phyloP scores from a whole-genome alignment of 92 coral and sea anemone species.

The Bergia sp. region DNA sequence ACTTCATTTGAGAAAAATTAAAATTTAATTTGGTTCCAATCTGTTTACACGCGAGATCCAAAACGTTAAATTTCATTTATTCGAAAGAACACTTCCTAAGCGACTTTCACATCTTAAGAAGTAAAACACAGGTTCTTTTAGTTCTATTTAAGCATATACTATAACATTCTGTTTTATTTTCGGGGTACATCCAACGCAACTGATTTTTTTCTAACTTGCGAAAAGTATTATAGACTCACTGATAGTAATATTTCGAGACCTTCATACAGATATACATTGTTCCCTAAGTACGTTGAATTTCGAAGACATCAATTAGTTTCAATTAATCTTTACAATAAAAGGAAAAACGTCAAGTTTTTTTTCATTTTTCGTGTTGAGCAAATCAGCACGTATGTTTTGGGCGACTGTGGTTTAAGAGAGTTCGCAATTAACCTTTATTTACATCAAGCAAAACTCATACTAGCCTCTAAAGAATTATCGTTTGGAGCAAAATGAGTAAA shows the following conservation, averaged over 20 bases:
- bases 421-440: conserved; percentile 81
- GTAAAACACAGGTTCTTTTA: neutral
- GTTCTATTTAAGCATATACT: neutral
- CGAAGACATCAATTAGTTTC: conserved; percentile 91
- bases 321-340: conserved; percentile 92
- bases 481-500: conserved; percentile 66
- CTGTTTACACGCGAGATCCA: conserved; percentile 72
- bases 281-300: conserved; percentile 87
- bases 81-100: conserved; percentile 44
- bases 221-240: neutral
- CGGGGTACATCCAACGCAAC: no score
- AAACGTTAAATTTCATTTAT: conserved; percentile 65
- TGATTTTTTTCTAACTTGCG: neutral
- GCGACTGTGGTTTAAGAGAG: conserved; percentile 71
- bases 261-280: conserved; percentile 55
- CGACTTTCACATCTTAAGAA: conserved; percentile 36
- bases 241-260: conserved; percentile 60
- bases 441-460: conserved; percentile 59
- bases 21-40: conserved; percentile 69
- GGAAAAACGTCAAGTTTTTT: conserved; percentile 83
- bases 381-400: conserved; percentile 76
- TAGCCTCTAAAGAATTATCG: conserved; percentile 67
- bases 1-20: conserved; percentile 58
- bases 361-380: conserved; percentile 66
- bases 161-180: neutral